Evolutionary conservation across 2,797 vertebrate species (phyloP).

Genomic region (Betta splendens): DNA sequence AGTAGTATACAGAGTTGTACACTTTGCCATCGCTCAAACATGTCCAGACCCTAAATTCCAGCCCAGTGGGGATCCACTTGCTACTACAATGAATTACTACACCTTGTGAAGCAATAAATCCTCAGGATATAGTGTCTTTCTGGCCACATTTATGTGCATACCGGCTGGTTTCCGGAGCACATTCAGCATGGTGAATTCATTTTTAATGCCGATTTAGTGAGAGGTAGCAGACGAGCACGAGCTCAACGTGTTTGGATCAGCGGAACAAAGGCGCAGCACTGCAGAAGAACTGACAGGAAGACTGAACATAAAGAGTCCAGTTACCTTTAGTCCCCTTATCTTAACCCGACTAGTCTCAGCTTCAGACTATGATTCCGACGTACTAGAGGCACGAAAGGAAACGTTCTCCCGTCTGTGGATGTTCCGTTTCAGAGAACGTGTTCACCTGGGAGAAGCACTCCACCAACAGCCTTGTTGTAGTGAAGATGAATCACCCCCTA

Average conservation of each 20-base stretch:
- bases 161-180: constrained; percentile 56
- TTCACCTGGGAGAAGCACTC: constrained; percentile 33
- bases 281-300: constrained; percentile 19
- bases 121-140: constrained; percentile 48
- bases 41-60: constrained; percentile 29
- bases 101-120: constrained; percentile 50
- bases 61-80: constrained; percentile 38
- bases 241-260: constrained; percentile 15
- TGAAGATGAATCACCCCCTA: constrained; percentile 50
- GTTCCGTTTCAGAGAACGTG: constrained; percentile 28
- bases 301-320: constrained; percentile 37
- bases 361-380: constrained; percentile 59
- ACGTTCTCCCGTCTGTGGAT: constrained; percentile 20
- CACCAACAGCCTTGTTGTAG: constrained; percentile 40
- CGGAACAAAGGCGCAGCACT: constrained; percentile 12
- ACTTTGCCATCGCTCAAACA: constrained; percentile 44
- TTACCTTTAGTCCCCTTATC: constrained; percentile 58
- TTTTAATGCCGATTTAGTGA: constrained; percentile 41
- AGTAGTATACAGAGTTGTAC: constrained; percentile 34
- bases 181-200: constrained; percentile 54
- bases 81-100: constrained; percentile 50
- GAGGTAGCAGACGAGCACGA: constrained; percentile 7
- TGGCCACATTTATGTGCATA: constrained; percentile 45
- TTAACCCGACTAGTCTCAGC: constrained; percentile 59
- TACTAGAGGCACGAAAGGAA: constrained; percentile 46